Base-by-base conservation (phyloP, 2,797 vertebrate genomes). In the Acipenser ruthenus region DNA sequence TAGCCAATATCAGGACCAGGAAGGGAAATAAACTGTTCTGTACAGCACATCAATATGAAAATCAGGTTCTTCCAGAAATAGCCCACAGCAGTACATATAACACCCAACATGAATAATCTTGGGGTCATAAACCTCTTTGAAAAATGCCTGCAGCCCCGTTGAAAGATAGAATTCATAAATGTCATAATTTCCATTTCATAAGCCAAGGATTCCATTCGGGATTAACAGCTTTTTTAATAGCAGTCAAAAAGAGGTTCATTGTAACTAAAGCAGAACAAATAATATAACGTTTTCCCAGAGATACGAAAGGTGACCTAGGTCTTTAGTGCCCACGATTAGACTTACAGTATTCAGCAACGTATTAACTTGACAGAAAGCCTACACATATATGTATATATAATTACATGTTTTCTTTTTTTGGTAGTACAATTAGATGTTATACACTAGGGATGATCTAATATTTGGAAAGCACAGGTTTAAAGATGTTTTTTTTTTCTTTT, bases 1-100 rank as follows among this genome's bases (percentile, higher is more conserved):
- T 86, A 89, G 88, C 85, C 87, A 88, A 90, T 90, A 88, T 88
- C 85, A 79, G 82, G 75, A 83, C 78, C 75, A 73, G 83, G 84
- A 84, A 85, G 83, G 77, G 50, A 64, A 58, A 69, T 66, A 67
- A 72, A 70, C 48, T 63, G 53, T 60, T 60, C 49, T 78, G 80
- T 84, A 77, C 83, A 72, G 74, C 86, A 82, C 86, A 87, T 91
- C 85, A 88, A 86, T 85, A 90, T 89, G 89, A 90, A 91, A 90
- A 90, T 88, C 87, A 83, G 79, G 87, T 84, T 74, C 84, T 80
- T 82, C 80, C 78, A 80, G 83, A 88, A 88, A 87, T 71, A 85
- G 84, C 87, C 81, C 53, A 37, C 15, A 78, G 87, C 83, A 71
- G 79, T 82, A 88, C 84, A 87, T 83, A 77, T 76, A 78, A 80